Conservation (phyloP, 2,113 vertebrate genomes). For the Silurus glanis region DNA sequence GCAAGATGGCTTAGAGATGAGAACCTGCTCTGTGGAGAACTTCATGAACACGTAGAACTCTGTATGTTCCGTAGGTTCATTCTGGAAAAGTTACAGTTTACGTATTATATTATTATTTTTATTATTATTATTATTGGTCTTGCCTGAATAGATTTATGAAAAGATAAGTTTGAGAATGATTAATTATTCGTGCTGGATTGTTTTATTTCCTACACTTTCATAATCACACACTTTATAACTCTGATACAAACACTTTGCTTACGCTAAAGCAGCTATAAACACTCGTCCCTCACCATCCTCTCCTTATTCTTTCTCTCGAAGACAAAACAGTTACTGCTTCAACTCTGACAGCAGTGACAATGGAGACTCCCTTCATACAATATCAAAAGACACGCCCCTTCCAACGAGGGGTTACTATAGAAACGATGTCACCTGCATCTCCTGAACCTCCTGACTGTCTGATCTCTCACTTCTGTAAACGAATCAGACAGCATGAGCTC, state of each 20-base stretch:
- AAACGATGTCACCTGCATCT: not conserved
- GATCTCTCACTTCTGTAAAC: not conserved
- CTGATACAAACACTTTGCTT: not conserved
- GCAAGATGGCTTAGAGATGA: slow-evolving; percentile 44
- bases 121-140: not conserved
- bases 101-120: no score
- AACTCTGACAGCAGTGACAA: not conserved
- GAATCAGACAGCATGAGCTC: not conserved
- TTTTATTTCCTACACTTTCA: not conserved
- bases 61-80: not conserved
- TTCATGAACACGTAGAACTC: not conserved
- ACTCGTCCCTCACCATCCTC: not conserved
- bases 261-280: not conserved
- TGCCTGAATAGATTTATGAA: not conserved
- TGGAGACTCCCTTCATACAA: not conserved
- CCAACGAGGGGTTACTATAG: not conserved
- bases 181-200: not conserved
- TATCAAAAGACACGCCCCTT: not conserved
- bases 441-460: not conserved
- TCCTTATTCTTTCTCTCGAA: not conserved
- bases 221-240: no score
- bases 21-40: not conserved
- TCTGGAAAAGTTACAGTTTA: not conserved
- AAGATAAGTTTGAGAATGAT: not conserved
- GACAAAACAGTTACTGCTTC: not conserved